Evolutionary conservation across 1,140 invertebrate species (phyloP).

Genomic region (Melitaea cinxia): DNA sequence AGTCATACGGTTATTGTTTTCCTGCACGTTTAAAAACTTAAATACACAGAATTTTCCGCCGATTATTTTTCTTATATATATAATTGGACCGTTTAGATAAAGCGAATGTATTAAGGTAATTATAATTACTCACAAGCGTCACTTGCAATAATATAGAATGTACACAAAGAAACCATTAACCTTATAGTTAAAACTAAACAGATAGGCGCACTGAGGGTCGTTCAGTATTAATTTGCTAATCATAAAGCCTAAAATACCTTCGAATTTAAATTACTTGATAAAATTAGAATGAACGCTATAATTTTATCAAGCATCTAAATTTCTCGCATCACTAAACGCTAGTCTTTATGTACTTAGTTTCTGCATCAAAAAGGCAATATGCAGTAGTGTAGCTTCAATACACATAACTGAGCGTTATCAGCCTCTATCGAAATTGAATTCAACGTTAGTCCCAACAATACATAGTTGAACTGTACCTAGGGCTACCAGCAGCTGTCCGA

Average conservation of each 20-base stretch:
- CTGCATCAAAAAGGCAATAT: conserved; percentile 6
- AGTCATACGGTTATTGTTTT: background rate
- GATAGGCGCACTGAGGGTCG: no score
- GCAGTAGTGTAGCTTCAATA: background rate
- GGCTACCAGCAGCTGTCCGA: no score
- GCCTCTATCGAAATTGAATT: conserved; percentile 35
- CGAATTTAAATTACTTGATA: no score
- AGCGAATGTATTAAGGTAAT: background rate
- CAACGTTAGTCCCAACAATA: conserved; percentile 16
- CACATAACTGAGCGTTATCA: conserved; percentile 3
- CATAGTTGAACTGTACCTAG: conserved; percentile 37
- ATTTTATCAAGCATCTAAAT: no score
- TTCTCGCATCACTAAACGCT: no score
- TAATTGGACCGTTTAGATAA: background rate
- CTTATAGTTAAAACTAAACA: background rate
- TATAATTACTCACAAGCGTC: background rate
- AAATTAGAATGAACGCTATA: no score
- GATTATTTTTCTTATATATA: background rate
- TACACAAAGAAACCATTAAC: background rate
- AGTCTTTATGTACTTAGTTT: background rate
- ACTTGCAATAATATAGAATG: background rate
- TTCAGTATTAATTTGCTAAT: no score
- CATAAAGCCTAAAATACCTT: no score
- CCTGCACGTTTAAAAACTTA: background rate
- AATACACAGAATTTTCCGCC: background rate